A percentile compares a stretch with the other conserved stretches of the same genome.
phyloP scores from a whole-genome alignment of 92 coral and sea anemone genomes.

The Virgularia gustaviana region DNA sequence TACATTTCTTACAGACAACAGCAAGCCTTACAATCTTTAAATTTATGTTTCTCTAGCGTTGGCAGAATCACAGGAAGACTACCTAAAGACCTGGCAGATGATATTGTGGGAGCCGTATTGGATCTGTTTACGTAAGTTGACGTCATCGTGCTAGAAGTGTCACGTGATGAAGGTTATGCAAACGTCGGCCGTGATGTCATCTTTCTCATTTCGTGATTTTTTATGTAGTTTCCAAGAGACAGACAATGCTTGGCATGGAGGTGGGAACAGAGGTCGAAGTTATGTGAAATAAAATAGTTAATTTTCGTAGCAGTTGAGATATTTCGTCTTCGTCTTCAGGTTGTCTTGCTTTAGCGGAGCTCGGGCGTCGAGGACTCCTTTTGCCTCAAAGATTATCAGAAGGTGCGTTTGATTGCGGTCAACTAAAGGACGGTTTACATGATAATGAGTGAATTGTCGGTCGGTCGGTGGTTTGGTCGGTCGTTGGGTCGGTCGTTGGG shows the following conservation, averaged over 20 bases:
- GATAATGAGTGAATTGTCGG: neutral
- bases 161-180: neutral
- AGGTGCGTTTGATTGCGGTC: too few species aligned
- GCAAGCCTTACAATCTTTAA: neutral
- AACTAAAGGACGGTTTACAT: neutral
- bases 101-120: conserved; percentile 78
- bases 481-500: too few species aligned
- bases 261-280: conserved; percentile 40
- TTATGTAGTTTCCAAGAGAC: conserved; percentile 68
- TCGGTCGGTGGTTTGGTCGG: too few species aligned
- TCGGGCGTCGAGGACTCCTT: conserved; percentile 91
- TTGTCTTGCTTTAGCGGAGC: conserved; percentile 92
- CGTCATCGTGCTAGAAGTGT: too few species aligned
- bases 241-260: conserved; percentile 99
- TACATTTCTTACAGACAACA: neutral
- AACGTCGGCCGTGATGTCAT: neutral
- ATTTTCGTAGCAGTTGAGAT: neutral
- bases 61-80: conserved; percentile 94
- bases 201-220: neutral
- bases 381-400: conserved; percentile 88
- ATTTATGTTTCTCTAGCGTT: conserved; percentile 48
- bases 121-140: conserved; percentile 69
- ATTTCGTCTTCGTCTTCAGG: conserved; percentile 40
- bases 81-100: conserved; percentile 96
- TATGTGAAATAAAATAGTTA: neutral